phyloP scores from a whole-genome alignment of 2,113 vertebrate species.

The Lepus timidus region DNA sequence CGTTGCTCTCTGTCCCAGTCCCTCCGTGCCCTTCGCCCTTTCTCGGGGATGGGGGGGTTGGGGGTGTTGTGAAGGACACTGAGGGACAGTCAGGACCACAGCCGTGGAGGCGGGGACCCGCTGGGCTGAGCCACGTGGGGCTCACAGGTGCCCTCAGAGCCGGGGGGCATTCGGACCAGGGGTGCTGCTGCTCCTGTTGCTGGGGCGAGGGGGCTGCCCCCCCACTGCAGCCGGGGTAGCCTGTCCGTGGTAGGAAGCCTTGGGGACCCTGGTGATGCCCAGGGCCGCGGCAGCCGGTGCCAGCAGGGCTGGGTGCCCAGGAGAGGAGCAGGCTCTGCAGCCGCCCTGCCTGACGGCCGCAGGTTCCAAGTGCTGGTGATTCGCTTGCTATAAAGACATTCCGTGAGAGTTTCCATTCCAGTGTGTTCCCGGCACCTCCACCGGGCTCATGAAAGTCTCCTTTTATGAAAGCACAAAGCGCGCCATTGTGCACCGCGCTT shows the following conservation, averaged over 20 bases:
- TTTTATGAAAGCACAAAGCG: conserved; percentile 61
- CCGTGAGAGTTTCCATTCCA: conserved; percentile 22
- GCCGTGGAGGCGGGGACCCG: too few relatives aligned
- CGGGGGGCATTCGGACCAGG: accelerated
- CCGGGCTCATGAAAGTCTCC: neutral
- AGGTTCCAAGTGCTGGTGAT: neutral
- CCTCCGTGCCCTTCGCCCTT: accelerated
- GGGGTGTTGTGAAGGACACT: too few relatives aligned
- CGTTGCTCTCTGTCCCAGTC: neutral
- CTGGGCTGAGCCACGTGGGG: neutral
- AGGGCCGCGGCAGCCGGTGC: too few relatives aligned
- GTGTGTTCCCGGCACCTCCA: neutral
- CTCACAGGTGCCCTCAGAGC: neutral
- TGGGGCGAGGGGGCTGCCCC: neutral
- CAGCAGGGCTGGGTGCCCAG: too few relatives aligned
- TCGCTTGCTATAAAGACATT: conserved; percentile 63
- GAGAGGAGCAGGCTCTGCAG: neutral
- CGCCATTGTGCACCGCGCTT: neutral
- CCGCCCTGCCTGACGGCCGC: neutral
- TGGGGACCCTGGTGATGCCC: neutral
- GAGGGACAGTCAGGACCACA: too few relatives aligned
- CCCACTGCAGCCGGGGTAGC: too few relatives aligned
- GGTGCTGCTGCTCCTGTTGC: neutral
- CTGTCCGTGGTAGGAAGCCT: neutral
- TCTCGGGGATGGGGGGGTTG: accelerated